Evolutionary conservation across 2,888 invertebrate genomes (phyloP).

Genomic region (Euspilapteryx auroguttella): DNA sequence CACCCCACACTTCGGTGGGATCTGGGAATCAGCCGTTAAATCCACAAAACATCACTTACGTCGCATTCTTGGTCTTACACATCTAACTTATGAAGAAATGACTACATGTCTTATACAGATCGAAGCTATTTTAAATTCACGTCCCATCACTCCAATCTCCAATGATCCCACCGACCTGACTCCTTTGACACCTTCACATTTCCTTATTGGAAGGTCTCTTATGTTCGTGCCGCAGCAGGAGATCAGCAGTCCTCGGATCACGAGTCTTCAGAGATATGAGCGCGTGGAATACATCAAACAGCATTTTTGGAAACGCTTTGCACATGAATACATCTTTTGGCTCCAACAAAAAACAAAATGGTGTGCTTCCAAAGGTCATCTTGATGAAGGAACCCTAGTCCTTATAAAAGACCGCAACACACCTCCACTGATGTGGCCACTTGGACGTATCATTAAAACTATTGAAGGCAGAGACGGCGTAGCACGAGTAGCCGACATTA

Average conservation of each 20-base stretch:
- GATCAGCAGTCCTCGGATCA: not conserved
- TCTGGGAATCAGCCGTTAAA: no score
- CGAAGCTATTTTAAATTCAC: slow-evolving; percentile 2
- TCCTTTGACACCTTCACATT: slow-evolving; percentile 2
- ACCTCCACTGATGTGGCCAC: slow-evolving; percentile 8
- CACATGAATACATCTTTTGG: slow-evolving; percentile 4
- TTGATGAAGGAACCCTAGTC: slow-evolving; percentile 6
- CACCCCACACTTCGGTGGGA: no score
- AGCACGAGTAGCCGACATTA: slow-evolving; percentile 5
- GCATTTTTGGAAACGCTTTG: slow-evolving; percentile 1
- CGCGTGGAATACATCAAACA: not conserved
- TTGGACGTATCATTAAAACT: slow-evolving; percentile 5
- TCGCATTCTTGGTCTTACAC: not conserved
- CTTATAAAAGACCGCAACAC: slow-evolving; percentile 7
- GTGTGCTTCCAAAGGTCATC: slow-evolving; percentile 1
- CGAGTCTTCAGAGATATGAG: not conserved
- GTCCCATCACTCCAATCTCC: slow-evolving; percentile 3
- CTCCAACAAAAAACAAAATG: no score
- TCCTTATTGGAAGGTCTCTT: slow-evolving; percentile 3
- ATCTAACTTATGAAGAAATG: no score
- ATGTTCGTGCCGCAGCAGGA: slow-evolving; percentile 2
- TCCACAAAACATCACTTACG: slow-evolving; percentile 2
- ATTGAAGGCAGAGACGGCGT: slow-evolving; percentile 7
- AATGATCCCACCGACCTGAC: slow-evolving; percentile 2
- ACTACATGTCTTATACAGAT: slow-evolving; percentile 1